These are phyloP conservation scores for Heliconius nattereri DNA, from an alignment of 1,140 invertebrate species.

Conservation along the genomic window DNA sequence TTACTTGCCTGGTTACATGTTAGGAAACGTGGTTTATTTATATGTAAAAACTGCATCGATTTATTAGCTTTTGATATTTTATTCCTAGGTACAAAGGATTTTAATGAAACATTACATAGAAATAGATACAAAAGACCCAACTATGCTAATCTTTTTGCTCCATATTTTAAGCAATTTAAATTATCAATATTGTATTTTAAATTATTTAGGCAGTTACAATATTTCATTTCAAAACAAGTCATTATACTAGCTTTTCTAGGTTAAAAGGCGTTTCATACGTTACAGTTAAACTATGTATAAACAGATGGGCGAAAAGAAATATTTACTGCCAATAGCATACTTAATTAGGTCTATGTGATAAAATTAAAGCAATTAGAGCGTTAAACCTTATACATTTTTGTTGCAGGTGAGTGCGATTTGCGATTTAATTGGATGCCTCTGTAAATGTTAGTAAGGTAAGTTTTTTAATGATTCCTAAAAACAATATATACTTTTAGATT, in stretches of 20 bases:
- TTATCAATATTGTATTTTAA: not conserved
- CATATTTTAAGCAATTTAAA: no score
- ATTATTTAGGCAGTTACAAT: not conserved
- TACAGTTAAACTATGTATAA: slow-evolving; percentile 46
- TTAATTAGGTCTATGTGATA: slow-evolving; percentile 22
- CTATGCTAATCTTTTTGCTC: no score
- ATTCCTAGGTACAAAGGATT: not conserved
- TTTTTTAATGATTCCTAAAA: not conserved
- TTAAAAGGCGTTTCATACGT: slow-evolving; percentile 30
- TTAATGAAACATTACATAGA: not conserved
- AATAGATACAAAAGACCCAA: no score
- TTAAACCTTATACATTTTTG: slow-evolving; percentile 21
- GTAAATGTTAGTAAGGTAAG: not conserved
- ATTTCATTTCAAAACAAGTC: not conserved
- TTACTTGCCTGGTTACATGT: slow-evolving; percentile 31
- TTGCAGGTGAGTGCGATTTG: slow-evolving; percentile 43
- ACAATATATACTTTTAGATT: not conserved
- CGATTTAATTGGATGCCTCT: not conserved
- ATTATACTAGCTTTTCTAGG: slow-evolving; percentile 38
- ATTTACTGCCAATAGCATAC: slow-evolving; percentile 15
- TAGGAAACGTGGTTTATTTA: slow-evolving; percentile 8
- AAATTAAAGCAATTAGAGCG: not conserved
- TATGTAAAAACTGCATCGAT: not conserved
- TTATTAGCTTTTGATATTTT: not conserved
- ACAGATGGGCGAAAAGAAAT: slow-evolving; percentile 52